Evolutionary conservation across 2,888 invertebrate species (phyloP).

Genomic region (Sinelater perroti): DNA sequence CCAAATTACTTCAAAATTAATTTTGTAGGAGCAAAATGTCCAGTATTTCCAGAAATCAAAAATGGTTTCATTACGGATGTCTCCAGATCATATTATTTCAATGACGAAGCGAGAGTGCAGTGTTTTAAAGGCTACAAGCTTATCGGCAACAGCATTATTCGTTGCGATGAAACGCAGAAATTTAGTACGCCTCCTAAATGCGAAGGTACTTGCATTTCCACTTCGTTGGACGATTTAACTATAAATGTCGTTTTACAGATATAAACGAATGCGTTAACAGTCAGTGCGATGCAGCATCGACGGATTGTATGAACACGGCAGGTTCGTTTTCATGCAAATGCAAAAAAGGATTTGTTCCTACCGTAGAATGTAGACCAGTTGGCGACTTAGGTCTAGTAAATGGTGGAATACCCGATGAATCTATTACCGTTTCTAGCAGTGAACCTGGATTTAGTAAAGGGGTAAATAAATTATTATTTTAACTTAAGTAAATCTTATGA

Average conservation of each 20-base stretch:
- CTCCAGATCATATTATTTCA: slow-evolving; percentile 79
- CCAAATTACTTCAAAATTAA: not conserved
- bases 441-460: slow-evolving; percentile 85
- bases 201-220: slow-evolving; percentile 65
- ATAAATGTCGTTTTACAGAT: slow-evolving; percentile 62
- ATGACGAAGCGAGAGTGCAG: slow-evolving; percentile 91
- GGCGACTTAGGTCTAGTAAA: slow-evolving; percentile 88
- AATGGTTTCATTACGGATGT: slow-evolving; percentile 89
- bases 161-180: slow-evolving; percentile 83
- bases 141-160: slow-evolving; percentile 82
- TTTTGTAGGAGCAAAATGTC: slow-evolving; percentile 69
- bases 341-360: slow-evolving; percentile 81
- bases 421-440: slow-evolving; percentile 83
- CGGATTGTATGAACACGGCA: slow-evolving; percentile 87
- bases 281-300: slow-evolving; percentile 89
- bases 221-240: not conserved
- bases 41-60: slow-evolving; percentile 79
- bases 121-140: slow-evolving; percentile 91
- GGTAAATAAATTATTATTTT: slow-evolving; percentile 62
- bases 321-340: slow-evolving; percentile 92
- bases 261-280: slow-evolving; percentile 90
- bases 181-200: slow-evolving; percentile 88
- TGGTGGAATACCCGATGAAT: slow-evolving; percentile 90
- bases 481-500: not conserved
- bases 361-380: slow-evolving; percentile 88